Percentiles rank a stretch among this genome's conserved stretches.
These are phyloP conservation scores for Rhingia rostrata DNA, from an alignment of 2,888 invertebrate species.

Conservation along the genomic window DNA sequence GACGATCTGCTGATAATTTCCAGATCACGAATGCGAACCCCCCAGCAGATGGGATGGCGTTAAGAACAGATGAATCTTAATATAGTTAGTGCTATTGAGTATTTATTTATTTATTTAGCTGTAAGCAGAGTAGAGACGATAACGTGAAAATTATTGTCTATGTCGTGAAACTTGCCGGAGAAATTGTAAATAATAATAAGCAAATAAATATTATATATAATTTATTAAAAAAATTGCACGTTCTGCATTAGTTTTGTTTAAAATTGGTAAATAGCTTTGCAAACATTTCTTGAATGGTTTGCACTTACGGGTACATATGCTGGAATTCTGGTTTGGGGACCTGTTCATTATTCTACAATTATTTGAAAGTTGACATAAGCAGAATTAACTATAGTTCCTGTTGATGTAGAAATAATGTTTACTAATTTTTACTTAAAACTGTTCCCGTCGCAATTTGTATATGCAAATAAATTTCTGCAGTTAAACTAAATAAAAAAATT, in stretches of 20 bases:
- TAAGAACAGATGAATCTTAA: not conserved
- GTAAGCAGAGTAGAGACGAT: constrained; percentile 39
- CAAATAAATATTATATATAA: constrained; percentile 14
- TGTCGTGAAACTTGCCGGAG: constrained; percentile 37
- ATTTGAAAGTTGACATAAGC: no score
- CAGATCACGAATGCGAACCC: constrained; percentile 46
- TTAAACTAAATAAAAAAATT: no score
- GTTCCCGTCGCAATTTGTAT: no score
- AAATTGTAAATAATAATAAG: constrained; percentile 55
- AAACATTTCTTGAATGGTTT: no score
- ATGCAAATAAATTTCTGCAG: no score
- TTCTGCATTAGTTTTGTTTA: not conserved
- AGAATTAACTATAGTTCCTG: no score
- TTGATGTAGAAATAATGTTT: no score
- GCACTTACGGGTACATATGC: no score
- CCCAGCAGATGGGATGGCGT: constrained; percentile 16
- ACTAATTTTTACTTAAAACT: no score
- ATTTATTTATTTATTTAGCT: constrained; percentile 63
- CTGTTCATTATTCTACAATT: no score
- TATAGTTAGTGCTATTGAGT: constrained; percentile 42
- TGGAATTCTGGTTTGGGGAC: no score
- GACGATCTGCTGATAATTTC: constrained; percentile 62
- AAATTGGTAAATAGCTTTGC: no score
- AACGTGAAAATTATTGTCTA: not conserved
- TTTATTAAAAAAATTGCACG: constrained; percentile 8